These are phyloP conservation scores for Trididemnum miniatum DNA, from an alignment of 23 tunicate genomes.

Conservation along the genomic window DNA sequence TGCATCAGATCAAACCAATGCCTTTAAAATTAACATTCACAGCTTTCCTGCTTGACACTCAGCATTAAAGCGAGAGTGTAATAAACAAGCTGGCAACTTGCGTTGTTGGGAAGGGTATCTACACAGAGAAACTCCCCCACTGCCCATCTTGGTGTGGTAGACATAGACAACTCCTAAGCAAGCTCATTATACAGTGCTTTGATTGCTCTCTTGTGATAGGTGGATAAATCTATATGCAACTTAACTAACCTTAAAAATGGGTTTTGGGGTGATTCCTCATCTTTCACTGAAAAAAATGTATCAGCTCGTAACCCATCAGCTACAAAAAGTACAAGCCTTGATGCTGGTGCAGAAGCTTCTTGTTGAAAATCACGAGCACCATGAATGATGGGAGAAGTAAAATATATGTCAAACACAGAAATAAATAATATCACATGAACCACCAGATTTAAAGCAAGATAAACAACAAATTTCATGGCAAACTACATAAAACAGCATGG, in stretches of 20 bases:
- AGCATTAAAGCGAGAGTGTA: no score
- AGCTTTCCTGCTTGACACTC: no score
- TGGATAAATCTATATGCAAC: not conserved
- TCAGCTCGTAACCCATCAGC: slow-evolving; percentile 93
- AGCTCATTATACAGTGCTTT: no score
- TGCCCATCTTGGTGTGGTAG: no score
- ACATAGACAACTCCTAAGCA: no score
- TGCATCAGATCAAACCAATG: no score
- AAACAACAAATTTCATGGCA: slow-evolving; percentile 44
- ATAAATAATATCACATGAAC: slow-evolving; percentile 73
- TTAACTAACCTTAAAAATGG: slow-evolving; percentile 67
- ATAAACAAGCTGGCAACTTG: no score
- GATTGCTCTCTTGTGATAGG: no score
- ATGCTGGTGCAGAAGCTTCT: slow-evolving; percentile 38
- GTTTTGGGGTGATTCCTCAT: slow-evolving; percentile 26
- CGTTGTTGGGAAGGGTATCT: no score
- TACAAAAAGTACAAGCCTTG: slow-evolving; percentile 75
- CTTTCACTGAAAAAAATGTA: slow-evolving; percentile 49
- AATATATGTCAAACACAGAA: slow-evolving; percentile 91
- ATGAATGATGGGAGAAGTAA: slow-evolving; percentile 84
- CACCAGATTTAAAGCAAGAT: slow-evolving; percentile 47
- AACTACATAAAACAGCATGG: no score
- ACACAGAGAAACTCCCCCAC: no score
- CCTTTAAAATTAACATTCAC: no score
- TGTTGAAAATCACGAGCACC: slow-evolving; percentile 45